These are phyloP conservation scores for Aspiorhynchus laticeps DNA, from an alignment of 2,113 vertebrate genomes.

Conservation along the genomic window DNA sequence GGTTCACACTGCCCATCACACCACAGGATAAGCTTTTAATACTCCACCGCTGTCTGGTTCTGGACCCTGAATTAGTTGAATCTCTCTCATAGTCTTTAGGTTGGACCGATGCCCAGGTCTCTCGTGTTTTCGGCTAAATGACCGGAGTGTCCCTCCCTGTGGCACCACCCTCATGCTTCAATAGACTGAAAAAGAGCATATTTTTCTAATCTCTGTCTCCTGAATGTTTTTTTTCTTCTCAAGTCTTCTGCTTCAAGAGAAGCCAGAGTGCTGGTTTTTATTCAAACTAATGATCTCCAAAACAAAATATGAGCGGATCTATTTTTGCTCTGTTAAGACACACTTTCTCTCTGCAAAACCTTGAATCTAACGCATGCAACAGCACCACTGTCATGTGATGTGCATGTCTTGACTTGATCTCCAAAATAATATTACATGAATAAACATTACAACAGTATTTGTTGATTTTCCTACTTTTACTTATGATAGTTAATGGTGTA, in stretches of 20 bases:
- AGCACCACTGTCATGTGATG: constrained; percentile 19
- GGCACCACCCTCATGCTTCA: constrained; percentile 27
- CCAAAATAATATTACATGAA: not conserved
- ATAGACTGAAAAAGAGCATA: constrained; percentile 32
- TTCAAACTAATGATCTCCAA: constrained; percentile 38
- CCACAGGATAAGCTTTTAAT: not conserved
- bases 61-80: constrained; percentile 58
- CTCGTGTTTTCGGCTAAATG: constrained; percentile 74
- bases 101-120: constrained; percentile 29
- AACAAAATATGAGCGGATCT: constrained; percentile 31
- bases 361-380: constrained; percentile 22
- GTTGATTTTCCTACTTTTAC: not conserved
- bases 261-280: constrained; percentile 22
- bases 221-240: constrained; percentile 83
- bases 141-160: constrained; percentile 63
- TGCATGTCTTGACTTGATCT: constrained; percentile 15
- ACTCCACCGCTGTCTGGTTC: not conserved
- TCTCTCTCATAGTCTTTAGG: not conserved
- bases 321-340: not conserved
- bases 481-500: not conserved
- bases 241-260: constrained; percentile 56
- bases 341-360: constrained; percentile 24
- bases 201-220: constrained; percentile 54
- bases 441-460: not conserved
- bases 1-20: not conserved